Evolutionary conservation across 2,888 invertebrate genomes (phyloP).

Genomic region (Reticulitermes lucifugus): DNA sequence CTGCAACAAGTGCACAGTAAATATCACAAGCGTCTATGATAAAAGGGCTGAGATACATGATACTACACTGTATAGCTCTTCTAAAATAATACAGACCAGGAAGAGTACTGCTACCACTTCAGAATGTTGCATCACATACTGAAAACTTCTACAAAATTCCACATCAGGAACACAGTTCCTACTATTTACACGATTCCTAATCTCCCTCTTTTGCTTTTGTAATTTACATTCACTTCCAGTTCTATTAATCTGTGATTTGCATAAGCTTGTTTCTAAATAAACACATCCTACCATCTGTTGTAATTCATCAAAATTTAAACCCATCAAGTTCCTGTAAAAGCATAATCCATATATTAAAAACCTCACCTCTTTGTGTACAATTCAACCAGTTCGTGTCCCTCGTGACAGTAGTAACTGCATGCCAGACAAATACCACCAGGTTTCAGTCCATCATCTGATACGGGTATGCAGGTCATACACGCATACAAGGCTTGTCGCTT

Average conservation of each 20-base stretch:
- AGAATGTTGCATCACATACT: too few species aligned
- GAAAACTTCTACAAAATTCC: too few species aligned
- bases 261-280: neutral
- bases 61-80: too few species aligned
- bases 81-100: too few species aligned
- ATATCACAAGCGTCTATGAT: too few species aligned
- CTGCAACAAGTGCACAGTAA: too few species aligned
- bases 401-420: slow-evolving; percentile 94
- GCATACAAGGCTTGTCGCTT: slow-evolving; percentile 95
- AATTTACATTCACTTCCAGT: too few species aligned
- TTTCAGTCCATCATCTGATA: slow-evolving; percentile 70
- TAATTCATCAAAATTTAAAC: neutral
- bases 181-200: too few species aligned
- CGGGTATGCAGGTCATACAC: slow-evolving; percentile 88
- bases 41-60: too few species aligned
- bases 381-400: slow-evolving; percentile 94
- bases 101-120: too few species aligned
- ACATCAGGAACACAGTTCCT: too few species aligned
- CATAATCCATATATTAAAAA: neutral
- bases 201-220: too few species aligned
- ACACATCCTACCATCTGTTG: neutral
- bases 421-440: slow-evolving; percentile 92
- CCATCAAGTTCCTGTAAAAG: neutral
- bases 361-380: slow-evolving; percentile 87
- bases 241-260: neutral